These are phyloP conservation scores for Drosophila suboccidentalis DNA, from an alignment of 2,888 invertebrate genomes.

Conservation along the genomic window DNA sequence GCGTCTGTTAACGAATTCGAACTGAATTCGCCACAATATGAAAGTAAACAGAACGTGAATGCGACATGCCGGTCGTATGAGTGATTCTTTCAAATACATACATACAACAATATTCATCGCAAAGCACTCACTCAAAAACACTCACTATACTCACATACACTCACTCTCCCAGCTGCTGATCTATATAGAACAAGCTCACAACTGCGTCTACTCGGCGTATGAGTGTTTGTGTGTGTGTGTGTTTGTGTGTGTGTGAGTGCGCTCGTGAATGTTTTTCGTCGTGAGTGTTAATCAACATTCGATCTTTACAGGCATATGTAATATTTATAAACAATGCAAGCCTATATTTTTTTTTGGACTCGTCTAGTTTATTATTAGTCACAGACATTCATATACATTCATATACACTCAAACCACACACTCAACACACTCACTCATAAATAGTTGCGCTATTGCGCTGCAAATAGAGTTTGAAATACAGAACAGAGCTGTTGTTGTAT, in stretches of 20 bases:
- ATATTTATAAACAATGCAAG: constrained; percentile 55
- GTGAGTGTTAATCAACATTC: constrained; percentile 40
- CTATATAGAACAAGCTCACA: constrained; percentile 39
- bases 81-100: constrained; percentile 64
- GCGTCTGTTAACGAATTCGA: constrained; percentile 76
- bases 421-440: neutral
- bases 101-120: constrained; percentile 27
- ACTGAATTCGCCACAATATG: constrained; percentile 65
- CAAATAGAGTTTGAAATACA: constrained; percentile 14
- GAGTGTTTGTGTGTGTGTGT: constrained; percentile 2
- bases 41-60: constrained; percentile 72
- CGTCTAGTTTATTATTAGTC: constrained; percentile 30
- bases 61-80: constrained; percentile 71
- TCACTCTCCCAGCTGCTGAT: constrained; percentile 33
- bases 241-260: neutral
- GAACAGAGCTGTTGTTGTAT: too few relatives aligned
- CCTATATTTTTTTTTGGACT: constrained; percentile 24
- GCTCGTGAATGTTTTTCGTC: neutral
- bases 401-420: neutral
- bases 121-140: constrained; percentile 41
- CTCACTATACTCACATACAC: constrained; percentile 29
- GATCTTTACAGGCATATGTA: constrained; percentile 49
- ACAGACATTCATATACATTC: neutral
- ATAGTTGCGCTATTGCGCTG: constrained; percentile 3
- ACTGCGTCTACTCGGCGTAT: constrained; percentile 5